Conservation (phyloP, 2,113 vertebrate genomes). For the Girardinichthys multiradiatus region DNA sequence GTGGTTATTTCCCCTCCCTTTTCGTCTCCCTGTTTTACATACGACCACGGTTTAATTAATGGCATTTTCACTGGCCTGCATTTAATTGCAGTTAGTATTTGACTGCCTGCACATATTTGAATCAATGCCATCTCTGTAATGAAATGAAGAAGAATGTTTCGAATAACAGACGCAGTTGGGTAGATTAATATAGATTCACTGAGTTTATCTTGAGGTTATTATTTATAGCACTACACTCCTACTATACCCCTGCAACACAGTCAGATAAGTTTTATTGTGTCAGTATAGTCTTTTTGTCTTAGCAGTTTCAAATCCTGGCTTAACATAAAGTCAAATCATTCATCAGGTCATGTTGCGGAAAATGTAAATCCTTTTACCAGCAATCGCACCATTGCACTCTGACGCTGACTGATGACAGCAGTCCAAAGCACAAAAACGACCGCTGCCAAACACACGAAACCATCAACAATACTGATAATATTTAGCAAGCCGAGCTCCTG, state of each 20-base stretch:
- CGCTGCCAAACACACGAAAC: too few species aligned
- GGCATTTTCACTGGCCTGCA: background rate
- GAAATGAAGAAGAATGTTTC: background rate
- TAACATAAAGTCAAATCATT: background rate
- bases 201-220: background rate
- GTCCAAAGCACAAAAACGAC: background rate
- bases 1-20: slow-evolving; percentile 5
- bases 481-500: background rate
- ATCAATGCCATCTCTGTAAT: slow-evolving; percentile 49
- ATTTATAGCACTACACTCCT: background rate
- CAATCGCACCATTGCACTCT: background rate
- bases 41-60: slow-evolving; percentile 59
- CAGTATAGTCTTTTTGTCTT: background rate
- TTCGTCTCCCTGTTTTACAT: slow-evolving; percentile 48
- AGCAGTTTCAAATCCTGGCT: too few species aligned
- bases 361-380: background rate
- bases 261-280: background rate
- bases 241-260: too few species aligned
- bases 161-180: background rate
- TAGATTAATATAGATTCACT: background rate
- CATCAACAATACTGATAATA: background rate
- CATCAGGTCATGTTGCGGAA: background rate
- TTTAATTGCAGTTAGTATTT: slow-evolving; percentile 36
- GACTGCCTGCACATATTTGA: slow-evolving; percentile 50
- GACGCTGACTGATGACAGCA: background rate